Percentiles rank a stretch among this genome's conserved stretches.
Conservation (phyloP, 1,140 invertebrate genomes). For the Saccostrea cuccullata region DNA sequence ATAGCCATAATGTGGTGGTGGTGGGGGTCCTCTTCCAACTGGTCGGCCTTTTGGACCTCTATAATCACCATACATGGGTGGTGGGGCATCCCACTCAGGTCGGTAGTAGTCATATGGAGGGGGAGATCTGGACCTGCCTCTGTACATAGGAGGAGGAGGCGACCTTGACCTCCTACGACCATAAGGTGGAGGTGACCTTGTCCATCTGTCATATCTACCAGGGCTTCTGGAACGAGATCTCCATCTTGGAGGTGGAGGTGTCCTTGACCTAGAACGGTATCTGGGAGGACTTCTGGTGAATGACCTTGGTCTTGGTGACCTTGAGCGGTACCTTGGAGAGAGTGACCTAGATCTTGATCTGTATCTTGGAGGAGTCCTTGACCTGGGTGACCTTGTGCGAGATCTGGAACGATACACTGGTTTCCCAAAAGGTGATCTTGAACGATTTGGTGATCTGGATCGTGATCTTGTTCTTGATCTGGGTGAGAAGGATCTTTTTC, state of each 20-base stretch:
- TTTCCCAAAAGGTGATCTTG: conserved; percentile 66
- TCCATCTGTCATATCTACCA: background rate
- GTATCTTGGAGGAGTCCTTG: conserved; percentile 55
- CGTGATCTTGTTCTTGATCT: conserved; percentile 59
- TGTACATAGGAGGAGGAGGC: conserved; percentile 33
- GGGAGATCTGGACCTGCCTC: conserved; percentile 46
- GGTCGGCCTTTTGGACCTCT: conserved; percentile 31
- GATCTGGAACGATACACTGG: conserved; percentile 71
- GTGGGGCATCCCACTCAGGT: conserved; percentile 40
- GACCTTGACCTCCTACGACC: conserved; percentile 40
- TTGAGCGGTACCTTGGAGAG: conserved; percentile 67
- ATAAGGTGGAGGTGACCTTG: conserved; percentile 25
- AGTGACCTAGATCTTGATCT: conserved; percentile 69
- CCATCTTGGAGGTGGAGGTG: conserved; percentile 73
- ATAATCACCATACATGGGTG: conserved; percentile 38
- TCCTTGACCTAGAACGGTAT: conserved; percentile 71
- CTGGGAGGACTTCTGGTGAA: conserved; percentile 42
- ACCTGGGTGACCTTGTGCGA: conserved; percentile 55
- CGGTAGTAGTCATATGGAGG: conserved; percentile 27
- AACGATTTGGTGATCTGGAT: conserved; percentile 54
- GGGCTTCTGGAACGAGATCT: conserved; percentile 52
- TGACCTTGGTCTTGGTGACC: conserved; percentile 45
- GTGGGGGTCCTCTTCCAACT: conserved; percentile 49
- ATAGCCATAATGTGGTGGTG: conserved; percentile 60
- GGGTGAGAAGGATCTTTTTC: conserved; percentile 50